Base-by-base conservation (phyloP, 2,888 invertebrate genomes). In the Liposcelis brunnea region DNA sequence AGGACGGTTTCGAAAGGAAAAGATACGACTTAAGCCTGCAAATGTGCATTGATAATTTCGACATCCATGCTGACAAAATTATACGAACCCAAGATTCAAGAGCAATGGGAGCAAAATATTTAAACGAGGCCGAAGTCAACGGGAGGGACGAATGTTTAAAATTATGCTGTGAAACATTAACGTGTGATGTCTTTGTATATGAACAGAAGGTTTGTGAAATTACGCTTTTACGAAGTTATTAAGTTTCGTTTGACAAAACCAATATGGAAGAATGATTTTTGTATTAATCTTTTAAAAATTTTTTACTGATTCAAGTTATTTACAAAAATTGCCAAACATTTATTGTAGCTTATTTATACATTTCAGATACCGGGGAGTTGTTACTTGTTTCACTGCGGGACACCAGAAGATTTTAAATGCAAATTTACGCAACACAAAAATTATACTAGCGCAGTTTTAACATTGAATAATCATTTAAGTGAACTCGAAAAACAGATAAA, bases 101-200 rank as follows among this genome's bases (percentile, higher is more conserved):
- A 56, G 77, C 78, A 44, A 77, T 87, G 73, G 90, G 91, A 45
- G 91, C 90, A 44, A 80, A 81, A 59, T 90, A 84, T 65, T 67
- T 91, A 42, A 85, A 82, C 59, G 87, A 86, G 61, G 74, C 82
- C 51, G 86, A 87, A 61, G 69, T 89, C 57, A 77, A 80, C 53
- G 74, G 81, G 44, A 73, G 82, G 52, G 74, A 77, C 55, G 86
- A 89, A 60, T 91, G 91, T 60, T 70, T 87, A 57, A 72, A 79
- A 44, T 72, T 86, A 50, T 91, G 91, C 66, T 91, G 90, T 65
- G 80, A 84, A 63, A 87, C 86, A 2, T 77, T 79, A 43, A 66
- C 74, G 49, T 91, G 91, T 63, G 89, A 91, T 63, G 87, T 90
- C 18, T 90, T 87, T 62, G 82, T 91, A 53, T 91, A 82, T 59